Evolutionary conservation across 2,113 vertebrate species (phyloP), one percentile per base, ranked within the genome.

Genomic region (Aspiorhynchus laticeps): DNA sequence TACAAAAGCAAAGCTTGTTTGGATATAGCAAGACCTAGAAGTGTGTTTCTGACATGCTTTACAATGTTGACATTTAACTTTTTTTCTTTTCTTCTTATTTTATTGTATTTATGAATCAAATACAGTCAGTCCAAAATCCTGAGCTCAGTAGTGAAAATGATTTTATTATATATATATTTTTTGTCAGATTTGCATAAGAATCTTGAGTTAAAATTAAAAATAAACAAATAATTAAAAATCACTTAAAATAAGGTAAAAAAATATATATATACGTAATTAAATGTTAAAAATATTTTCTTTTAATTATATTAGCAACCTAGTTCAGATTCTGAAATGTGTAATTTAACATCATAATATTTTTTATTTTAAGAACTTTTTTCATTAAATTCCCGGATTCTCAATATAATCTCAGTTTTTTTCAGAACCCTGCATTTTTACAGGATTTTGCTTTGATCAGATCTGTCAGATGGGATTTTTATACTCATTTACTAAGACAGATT

Each of bases 1-100:
- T 59, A 10, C 79, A 41, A 80, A 51, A 59, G 21, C 78, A 80
- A 38, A n/a, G 56, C 24, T 74, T 43, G 71, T 74, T 38, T 75
- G 73, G 24, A 73, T 73, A 36, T 41, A 73, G 19, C 24, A 41
- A 75, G 73, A 4, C 24, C 5, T 15, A 75, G 24, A 75, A 43
- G 33, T 7, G 71, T 33, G 15, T 33, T 71, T 31, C 63, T 67
- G 28, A 38, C 17, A 38, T 36, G 7, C 19, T 24, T 74, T 24
- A 12, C 19, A 56, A 56, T 74, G 36, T 5, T 14, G 46, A 12
- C 46, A 43, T 43, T 43, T 10, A 2, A 10, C 9, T 43, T 43
- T 43, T 2, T 43, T 10, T 43, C 0, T 43, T 43, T 43, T n/a
- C n/a, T n/a, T n/a, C n/a, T n/a, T 11, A 2, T 43, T 43, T 10